phyloP scores from a whole-genome alignment of 92 coral and sea anemone species.

The Montipora capitata region DNA sequence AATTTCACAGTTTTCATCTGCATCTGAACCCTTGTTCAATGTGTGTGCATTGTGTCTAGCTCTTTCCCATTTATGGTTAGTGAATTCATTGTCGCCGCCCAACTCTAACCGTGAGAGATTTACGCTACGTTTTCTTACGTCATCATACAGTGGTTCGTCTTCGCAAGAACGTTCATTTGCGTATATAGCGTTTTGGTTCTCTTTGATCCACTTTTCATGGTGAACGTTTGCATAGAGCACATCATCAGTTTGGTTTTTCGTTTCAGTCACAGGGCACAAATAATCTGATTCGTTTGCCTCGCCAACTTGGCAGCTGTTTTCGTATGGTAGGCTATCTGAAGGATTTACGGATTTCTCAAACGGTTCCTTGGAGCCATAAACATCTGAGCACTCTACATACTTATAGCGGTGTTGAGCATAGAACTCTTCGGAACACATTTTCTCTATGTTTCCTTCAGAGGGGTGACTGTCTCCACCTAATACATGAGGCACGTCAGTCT shows the following conservation, averaged over 20 bases:
- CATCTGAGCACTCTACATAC: neutral
- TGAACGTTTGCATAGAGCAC: neutral
- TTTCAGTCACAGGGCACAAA: neutral
- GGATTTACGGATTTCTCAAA: neutral
- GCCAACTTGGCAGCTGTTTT: neutral
- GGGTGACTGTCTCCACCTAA: neutral
- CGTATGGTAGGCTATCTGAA: neutral
- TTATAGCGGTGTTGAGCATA: slow-evolving; percentile 8
- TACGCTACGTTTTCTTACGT: no score
- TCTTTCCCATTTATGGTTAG: neutral
- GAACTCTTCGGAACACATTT: slow-evolving; percentile 31
- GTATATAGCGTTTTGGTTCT: neutral
- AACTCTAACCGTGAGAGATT: no score
- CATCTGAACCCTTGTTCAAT: neutral
- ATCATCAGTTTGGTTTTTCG: neutral
- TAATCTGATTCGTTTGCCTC: neutral
- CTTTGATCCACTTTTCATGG: neutral
- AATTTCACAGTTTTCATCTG: neutral
- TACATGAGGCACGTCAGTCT: neutral
- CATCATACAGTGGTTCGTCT: no score
- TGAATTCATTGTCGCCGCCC: neutral
- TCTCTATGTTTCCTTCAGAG: neutral
- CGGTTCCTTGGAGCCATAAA: neutral
- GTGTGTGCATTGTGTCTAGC: no score
- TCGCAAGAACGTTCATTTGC: no score